These are phyloP conservation scores for Campopleginae sp. DNA, from an alignment of 2,888 invertebrate genomes.

Conservation along the genomic window DNA sequence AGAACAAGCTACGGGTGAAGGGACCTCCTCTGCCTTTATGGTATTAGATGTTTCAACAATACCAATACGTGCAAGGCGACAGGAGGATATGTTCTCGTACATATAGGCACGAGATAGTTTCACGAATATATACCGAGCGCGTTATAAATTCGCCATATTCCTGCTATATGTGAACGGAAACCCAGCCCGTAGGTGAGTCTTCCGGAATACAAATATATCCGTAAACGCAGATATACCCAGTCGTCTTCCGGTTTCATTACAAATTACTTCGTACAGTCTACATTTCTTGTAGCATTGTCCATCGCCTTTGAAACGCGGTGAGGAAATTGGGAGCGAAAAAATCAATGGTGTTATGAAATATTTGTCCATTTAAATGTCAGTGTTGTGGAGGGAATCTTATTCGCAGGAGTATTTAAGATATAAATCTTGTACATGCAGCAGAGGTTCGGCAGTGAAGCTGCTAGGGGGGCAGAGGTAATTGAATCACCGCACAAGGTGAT, in stretches of 20 bases:
- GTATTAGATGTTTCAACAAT: constrained; percentile 15
- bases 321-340: constrained; percentile 9
- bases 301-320: not conserved
- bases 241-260: not conserved
- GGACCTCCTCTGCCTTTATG: constrained; percentile 31
- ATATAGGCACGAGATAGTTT: not conserved
- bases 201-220: not conserved
- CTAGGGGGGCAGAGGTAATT: constrained; percentile 48
- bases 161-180: not conserved
- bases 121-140: not conserved
- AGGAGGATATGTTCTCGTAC: not conserved
- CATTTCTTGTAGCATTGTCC: not conserved
- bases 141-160: not conserved
- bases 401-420: constrained; percentile 50
- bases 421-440: constrained; percentile 36
- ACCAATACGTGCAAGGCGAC: not conserved
- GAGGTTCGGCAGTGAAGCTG: constrained; percentile 10
- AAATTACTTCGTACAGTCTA: not conserved
- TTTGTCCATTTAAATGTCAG: constrained; percentile 58
- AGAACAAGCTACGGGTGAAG: constrained; percentile 33
- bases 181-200: not conserved
- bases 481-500: constrained; percentile 65
- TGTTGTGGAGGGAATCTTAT: constrained; percentile 33
- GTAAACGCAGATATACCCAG: not conserved
- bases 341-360: constrained; percentile 33